phyloP scores from a whole-genome alignment of 2,797 vertebrate species.

The Nasua narica region DNA sequence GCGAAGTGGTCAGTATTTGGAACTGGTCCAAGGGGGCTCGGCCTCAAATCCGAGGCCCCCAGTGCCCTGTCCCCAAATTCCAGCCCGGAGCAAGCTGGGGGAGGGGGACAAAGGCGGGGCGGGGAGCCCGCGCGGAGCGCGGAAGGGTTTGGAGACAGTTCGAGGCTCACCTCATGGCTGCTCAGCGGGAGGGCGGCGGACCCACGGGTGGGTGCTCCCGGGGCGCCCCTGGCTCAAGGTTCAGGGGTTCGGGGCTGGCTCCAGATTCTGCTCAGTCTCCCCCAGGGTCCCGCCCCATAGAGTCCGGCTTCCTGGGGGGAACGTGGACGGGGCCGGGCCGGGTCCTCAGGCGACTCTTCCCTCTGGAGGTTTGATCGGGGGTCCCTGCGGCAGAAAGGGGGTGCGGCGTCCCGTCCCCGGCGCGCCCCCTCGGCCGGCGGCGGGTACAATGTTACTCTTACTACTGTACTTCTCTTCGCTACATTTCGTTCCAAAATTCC shows the following conservation, averaged over 20 bases:
- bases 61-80: conserved; percentile 25
- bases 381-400: background rate
- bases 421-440: conserved; percentile 54
- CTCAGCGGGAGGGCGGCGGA: conserved; percentile 19
- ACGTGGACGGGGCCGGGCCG: conserved; percentile 23
- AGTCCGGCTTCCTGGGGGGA: conserved; percentile 61
- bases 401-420: conserved; percentile 45
- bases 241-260: conserved; percentile 44
- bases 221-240: conserved; percentile 61
- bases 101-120: conserved; percentile 64
- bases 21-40: background rate
- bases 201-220: conserved; percentile 56
- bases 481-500: conserved; percentile 75
- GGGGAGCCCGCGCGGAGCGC: background rate
- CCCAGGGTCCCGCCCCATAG: conserved; percentile 57
- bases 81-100: conserved; percentile 16
- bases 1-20: background rate
- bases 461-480: conserved; percentile 69
- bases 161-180: conserved; percentile 79
- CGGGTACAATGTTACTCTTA: conserved; percentile 68
- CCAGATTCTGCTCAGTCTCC: conserved; percentile 48
- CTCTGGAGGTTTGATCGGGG: background rate
- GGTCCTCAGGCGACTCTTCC: background rate
- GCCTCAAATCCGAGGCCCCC: background rate
- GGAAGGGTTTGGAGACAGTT: background rate